These are phyloP conservation scores for Sparus aurata DNA, from an alignment of 2,797 vertebrate species.

Conservation along the genomic window DNA sequence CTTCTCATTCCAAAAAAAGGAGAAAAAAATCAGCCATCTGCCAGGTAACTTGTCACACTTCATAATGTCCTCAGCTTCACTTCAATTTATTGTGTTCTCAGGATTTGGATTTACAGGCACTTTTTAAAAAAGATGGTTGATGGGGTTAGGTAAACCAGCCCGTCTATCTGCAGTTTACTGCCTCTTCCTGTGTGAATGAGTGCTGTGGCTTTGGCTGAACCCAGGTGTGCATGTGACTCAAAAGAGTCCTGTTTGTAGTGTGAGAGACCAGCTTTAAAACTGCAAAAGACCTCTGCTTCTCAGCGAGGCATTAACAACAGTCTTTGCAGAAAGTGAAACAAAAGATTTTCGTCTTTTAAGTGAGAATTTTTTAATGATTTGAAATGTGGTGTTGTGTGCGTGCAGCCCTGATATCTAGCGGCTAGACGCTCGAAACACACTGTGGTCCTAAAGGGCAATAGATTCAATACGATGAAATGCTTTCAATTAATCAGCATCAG, in stretches of 20 bases:
- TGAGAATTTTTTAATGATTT: neutral
- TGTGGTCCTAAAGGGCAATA: neutral
- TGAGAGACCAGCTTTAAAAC: conserved; percentile 17
- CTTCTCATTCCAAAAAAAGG: neutral
- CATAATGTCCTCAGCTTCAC: neutral
- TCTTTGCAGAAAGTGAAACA: neutral
- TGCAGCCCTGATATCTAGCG: neutral
- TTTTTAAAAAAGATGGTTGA: neutral
- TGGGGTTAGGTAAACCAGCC: conserved; percentile 3
- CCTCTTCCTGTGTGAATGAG: conserved; percentile 70
- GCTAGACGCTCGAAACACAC: neutral
- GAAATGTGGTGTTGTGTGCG: neutral
- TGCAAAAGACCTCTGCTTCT: neutral
- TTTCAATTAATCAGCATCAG: neutral
- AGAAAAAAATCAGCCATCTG: neutral
- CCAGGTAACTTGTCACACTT: neutral
- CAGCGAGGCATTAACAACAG: conserved; percentile 7
- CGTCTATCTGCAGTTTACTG: conserved; percentile 38
- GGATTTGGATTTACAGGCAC: conserved; percentile 13
- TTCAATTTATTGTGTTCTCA: neutral
- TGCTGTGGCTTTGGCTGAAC: conserved; percentile 58
- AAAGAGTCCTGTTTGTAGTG: conserved; percentile 20
- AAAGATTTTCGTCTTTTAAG: neutral
- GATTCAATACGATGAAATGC: neutral
- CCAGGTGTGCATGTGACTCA: conserved; percentile 59